Conservation (phyloP, 2,797 vertebrate species). For the Melanitta fusca region DNA sequence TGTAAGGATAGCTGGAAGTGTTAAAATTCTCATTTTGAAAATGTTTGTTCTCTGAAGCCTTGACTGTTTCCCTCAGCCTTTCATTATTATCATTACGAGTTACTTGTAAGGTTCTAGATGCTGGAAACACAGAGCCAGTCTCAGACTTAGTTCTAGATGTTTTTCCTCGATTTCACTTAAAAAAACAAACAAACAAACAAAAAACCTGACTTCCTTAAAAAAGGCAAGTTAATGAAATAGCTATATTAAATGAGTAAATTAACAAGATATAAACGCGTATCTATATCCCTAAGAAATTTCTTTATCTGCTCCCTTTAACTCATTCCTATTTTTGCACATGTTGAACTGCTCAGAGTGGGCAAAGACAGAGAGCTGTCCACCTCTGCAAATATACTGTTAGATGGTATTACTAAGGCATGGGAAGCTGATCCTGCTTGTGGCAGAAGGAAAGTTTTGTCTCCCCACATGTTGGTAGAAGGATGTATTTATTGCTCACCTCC, state of each 20-base stretch:
- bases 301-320: neutral
- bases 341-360: neutral
- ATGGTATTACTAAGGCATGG: neutral
- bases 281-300: neutral
- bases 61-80: neutral
- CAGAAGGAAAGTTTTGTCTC: neutral
- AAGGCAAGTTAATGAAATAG: neutral
- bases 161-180: neutral
- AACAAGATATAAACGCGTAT: neutral
- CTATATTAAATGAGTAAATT: neutral
- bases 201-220: neutral
- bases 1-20: neutral
- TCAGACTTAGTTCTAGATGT: neutral
- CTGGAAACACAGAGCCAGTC: neutral
- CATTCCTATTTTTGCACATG: neutral
- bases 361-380: neutral
- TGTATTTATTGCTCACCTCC: neutral
- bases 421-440: neutral
- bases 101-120: neutral
- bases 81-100: accelerated
- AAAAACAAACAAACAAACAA: too few relatives aligned
- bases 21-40: neutral
- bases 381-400: neutral
- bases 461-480: neutral
- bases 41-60: neutral